phyloP scores from a whole-genome alignment of 2,888 invertebrate species.

The Trissolcus japonicus region DNA sequence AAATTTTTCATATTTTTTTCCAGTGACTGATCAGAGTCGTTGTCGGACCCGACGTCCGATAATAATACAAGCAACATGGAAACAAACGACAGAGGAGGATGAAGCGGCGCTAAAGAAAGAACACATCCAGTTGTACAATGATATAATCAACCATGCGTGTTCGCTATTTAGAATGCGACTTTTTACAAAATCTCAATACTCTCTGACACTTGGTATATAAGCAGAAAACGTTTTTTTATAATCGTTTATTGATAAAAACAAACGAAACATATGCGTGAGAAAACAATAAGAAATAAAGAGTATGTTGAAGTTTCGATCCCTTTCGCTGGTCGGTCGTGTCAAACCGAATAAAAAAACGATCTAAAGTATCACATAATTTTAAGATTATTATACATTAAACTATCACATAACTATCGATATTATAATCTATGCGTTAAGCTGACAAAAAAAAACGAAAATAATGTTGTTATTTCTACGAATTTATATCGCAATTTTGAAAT shows the following conservation, averaged over 20 bases:
- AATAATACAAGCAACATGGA: slow-evolving; percentile 60
- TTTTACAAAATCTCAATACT: slow-evolving; percentile 21
- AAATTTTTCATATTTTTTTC: slow-evolving; percentile 26
- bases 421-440: slow-evolving; percentile 40
- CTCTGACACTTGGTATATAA: slow-evolving; percentile 7
- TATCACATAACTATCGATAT: slow-evolving; percentile 35
- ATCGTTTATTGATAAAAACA: slow-evolving; percentile 16
- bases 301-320: background rate
- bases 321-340: slow-evolving; percentile 28
- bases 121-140: slow-evolving; percentile 33
- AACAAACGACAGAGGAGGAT: slow-evolving; percentile 37
- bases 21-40: slow-evolving; percentile 72
- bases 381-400: slow-evolving; percentile 41
- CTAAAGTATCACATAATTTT: slow-evolving; percentile 38
- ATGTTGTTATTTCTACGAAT: slow-evolving; percentile 45
- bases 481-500: slow-evolving; percentile 31
- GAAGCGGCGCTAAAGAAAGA: slow-evolving; percentile 8
- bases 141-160: slow-evolving; percentile 16
- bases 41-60: slow-evolving; percentile 68
- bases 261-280: background rate
- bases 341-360: slow-evolving; percentile 13
- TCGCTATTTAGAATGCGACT: slow-evolving; percentile 8
- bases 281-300: background rate
- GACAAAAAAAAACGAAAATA: slow-evolving; percentile 13
- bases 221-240: slow-evolving; percentile 6